phyloP scores from a whole-genome alignment of 2,888 invertebrate species.

The Acronicta psi region DNA sequence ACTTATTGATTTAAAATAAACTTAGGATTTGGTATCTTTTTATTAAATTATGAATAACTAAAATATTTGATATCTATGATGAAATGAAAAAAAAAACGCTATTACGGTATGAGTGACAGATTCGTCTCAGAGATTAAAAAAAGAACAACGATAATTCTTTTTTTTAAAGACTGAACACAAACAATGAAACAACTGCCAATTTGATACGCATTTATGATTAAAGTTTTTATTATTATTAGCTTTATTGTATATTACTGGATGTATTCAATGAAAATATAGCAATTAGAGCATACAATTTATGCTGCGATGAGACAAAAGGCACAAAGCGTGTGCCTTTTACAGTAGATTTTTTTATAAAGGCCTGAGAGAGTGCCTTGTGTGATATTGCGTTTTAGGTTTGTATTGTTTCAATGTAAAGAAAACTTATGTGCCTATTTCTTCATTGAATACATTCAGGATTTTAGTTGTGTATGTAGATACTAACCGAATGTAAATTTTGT shows the following conservation, averaged over 20 bases:
- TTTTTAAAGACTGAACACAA: slow-evolving; percentile 59
- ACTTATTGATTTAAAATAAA: too few species aligned
- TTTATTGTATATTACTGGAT: slow-evolving; percentile 32
- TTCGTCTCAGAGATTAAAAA: neutral
- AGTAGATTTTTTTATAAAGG: neutral
- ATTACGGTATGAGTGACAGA: neutral
- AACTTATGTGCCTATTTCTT: slow-evolving; percentile 18
- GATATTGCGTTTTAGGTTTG: neutral
- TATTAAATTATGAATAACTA: too few species aligned
- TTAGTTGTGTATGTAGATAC: slow-evolving; percentile 46
- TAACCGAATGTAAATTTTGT: slow-evolving; percentile 74
- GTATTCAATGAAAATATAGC: slow-evolving; percentile 39
- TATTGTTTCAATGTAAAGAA: neutral
- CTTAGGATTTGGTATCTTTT: too few species aligned
- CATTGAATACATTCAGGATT: slow-evolving; percentile 32
- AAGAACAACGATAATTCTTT: slow-evolving; percentile 7
- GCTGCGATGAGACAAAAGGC: too few species aligned
- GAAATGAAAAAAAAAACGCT: too few species aligned
- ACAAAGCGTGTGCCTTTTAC: too few species aligned
- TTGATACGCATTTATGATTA: slow-evolving; percentile 59
- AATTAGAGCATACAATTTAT: too few species aligned
- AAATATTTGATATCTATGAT: too few species aligned
- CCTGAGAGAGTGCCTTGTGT: neutral
- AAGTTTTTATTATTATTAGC: slow-evolving; percentile 29
- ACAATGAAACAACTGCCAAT: slow-evolving; percentile 56